Evolutionary conservation across 2,888 invertebrate genomes (phyloP).

Genomic region (Coenonympha glycerion): DNA sequence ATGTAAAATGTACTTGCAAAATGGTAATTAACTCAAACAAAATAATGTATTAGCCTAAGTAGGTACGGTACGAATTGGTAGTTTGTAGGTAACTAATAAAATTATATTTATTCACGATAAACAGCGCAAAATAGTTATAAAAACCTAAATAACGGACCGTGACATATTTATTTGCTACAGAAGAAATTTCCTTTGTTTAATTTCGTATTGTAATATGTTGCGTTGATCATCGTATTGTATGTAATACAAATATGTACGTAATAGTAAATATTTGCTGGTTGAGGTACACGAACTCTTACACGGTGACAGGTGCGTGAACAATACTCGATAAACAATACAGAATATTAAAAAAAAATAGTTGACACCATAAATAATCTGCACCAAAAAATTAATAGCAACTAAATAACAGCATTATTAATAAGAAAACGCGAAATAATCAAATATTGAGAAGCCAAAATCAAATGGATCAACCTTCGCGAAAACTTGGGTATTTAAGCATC

Average conservation of each 20-base stretch:
- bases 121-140: not conserved
- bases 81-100: not conserved
- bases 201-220: not conserved
- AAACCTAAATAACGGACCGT: constrained; percentile 2
- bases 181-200: no score
- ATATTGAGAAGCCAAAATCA: not conserved
- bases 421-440: not conserved
- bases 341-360: no score
- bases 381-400: no score
- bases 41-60: no score
- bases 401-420: no score
- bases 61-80: no score
- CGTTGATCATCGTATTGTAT: no score
- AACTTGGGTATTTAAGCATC: not conserved
- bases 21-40: no score
- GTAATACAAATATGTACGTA: no score
- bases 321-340: not conserved
- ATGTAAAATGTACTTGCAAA: no score
- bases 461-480: not conserved
- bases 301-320: not conserved
- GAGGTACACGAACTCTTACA: not conserved
- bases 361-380: no score
- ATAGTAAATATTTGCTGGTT: not conserved
- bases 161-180: constrained; percentile 1
- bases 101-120: not conserved